Evolutionary conservation across 2,113 vertebrate species (phyloP).

Genomic region (Coturnix japonica): DNA sequence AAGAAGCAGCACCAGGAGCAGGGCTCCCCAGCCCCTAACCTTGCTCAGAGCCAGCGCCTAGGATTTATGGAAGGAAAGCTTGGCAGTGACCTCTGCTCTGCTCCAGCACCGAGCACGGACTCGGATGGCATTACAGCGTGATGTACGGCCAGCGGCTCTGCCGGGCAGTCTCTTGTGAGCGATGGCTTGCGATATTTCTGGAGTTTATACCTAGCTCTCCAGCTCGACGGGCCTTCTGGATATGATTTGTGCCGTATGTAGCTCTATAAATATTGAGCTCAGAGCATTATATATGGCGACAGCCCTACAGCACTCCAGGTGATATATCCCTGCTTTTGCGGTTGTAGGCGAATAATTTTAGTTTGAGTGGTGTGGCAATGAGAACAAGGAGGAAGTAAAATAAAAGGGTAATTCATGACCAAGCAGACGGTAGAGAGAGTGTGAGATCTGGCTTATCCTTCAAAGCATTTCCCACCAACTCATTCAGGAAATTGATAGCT

Average conservation of each 20-base stretch:
- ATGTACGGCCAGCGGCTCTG: conserved; percentile 59
- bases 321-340: conserved; percentile 64
- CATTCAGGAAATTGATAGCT: not conserved
- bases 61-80: conserved; percentile 69
- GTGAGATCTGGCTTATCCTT: not conserved
- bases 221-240: conserved; percentile 57
- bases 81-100: conserved; percentile 69
- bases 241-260: conserved; percentile 68
- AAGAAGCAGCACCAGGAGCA: not conserved
- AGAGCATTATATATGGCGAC: conserved; percentile 71
- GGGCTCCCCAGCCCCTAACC: conserved; percentile 45
- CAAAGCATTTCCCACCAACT: not conserved
- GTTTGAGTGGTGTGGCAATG: conserved; percentile 68
- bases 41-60: conserved; percentile 36
- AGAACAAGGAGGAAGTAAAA: conserved; percentile 67
- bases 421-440: conserved; percentile 28
- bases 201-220: conserved; percentile 74
- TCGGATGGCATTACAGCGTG: conserved; percentile 64
- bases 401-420: conserved; percentile 56
- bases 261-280: conserved; percentile 73
- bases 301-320: conserved; percentile 66
- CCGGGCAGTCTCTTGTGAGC: conserved; percentile 65
- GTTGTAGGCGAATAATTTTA: conserved; percentile 68
- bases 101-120: conserved; percentile 42
- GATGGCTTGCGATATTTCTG: conserved; percentile 72